Evolutionary conservation across 2,797 vertebrate genomes (phyloP).

Genomic region (Nothura maculosa): DNA sequence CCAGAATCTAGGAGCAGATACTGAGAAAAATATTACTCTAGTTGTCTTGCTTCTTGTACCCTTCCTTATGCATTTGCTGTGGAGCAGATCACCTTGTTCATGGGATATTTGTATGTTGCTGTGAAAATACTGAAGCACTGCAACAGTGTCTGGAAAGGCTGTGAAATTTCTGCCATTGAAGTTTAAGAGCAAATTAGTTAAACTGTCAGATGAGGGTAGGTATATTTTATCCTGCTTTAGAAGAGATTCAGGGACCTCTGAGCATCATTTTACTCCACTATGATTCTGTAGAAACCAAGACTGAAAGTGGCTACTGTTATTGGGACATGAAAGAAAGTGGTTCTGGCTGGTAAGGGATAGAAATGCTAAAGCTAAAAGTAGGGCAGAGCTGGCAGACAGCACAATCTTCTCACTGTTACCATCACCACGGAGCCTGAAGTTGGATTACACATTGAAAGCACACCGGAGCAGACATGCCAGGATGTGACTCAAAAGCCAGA

Average conservation of each 20-base stretch:
- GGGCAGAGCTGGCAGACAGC: neutral
- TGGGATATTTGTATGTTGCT: neutral
- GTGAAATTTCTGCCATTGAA: neutral
- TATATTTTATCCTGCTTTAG: neutral
- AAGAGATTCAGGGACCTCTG: neutral
- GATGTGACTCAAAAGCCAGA: conserved; percentile 18
- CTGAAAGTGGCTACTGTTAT: neutral
- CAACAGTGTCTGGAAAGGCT: neutral
- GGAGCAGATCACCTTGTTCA: neutral
- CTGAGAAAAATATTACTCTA: neutral
- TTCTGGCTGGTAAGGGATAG: neutral
- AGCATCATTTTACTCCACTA: neutral
- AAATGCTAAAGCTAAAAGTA: neutral
- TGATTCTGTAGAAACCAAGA: neutral
- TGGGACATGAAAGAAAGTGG: neutral
- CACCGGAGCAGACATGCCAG: neutral
- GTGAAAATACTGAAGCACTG: neutral
- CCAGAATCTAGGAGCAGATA: neutral
- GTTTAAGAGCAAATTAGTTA: neutral
- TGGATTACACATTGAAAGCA: neutral
- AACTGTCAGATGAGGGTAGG: neutral
- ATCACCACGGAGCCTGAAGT: neutral
- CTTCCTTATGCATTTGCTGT: fast-evolving
- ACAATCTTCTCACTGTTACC: neutral
- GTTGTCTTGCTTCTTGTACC: neutral